These are phyloP conservation scores for Pogonophryne albipinna DNA, from an alignment of 2,797 vertebrate genomes.

Conservation along the genomic window DNA sequence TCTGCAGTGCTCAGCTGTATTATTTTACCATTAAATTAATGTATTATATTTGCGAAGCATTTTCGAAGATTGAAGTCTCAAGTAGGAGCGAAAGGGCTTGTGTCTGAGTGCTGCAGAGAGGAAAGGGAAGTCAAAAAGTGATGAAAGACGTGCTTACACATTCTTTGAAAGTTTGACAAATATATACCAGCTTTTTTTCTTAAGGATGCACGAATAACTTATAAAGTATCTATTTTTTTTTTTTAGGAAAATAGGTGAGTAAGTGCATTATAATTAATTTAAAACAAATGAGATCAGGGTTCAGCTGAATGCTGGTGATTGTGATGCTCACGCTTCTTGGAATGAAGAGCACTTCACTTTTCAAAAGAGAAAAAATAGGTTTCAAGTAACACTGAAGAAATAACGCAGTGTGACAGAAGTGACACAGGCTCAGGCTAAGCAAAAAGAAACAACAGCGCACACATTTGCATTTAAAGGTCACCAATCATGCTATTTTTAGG, in stretches of 20 bases:
- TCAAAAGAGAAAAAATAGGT: slow-evolving; percentile 7
- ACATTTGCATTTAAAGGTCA: slow-evolving; percentile 17
- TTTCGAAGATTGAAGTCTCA: background rate
- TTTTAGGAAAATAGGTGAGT: background rate
- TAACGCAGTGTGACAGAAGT: slow-evolving; percentile 1
- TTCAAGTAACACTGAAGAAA: slow-evolving; percentile 1
- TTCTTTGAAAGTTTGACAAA: background rate
- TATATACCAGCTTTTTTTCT: background rate
- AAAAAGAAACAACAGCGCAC: background rate
- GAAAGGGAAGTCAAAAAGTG: background rate
- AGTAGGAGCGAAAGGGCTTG: background rate
- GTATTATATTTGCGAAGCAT: background rate
- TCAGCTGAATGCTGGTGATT: slow-evolving; percentile 10
- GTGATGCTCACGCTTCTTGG: background rate
- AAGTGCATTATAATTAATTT: slow-evolving; percentile 18
- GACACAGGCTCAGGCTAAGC: background rate
- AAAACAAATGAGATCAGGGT: slow-evolving; percentile 24
- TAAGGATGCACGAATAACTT: slow-evolving; percentile 10
- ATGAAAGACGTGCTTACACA: slow-evolving; percentile 2
- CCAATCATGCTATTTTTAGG: no score
- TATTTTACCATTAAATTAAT: background rate
- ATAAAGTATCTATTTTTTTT: no score
- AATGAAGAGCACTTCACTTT: slow-evolving; percentile 5
- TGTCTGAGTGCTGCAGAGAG: background rate
- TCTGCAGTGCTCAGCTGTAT: background rate